Conservation (phyloP, 2,888 invertebrate species). For the Cryptophagus acutangulus region DNA sequence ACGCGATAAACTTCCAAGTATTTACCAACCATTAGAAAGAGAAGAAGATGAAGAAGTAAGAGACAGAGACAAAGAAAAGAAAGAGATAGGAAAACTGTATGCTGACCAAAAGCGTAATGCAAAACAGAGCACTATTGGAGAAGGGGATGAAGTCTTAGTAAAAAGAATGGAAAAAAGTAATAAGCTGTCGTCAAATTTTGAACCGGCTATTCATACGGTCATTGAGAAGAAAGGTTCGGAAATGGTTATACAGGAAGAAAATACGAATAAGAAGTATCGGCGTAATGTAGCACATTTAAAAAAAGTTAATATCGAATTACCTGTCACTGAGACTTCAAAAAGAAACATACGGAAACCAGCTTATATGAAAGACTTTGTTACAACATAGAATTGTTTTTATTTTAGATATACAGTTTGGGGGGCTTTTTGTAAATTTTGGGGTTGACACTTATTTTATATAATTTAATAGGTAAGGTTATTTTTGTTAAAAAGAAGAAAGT, state of each 20-base stretch:
- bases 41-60: not conserved
- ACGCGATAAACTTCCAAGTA: constrained; percentile 3
- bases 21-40: not conserved
- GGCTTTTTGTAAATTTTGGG: no score
- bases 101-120: constrained; percentile 1
- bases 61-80: constrained; percentile 8
- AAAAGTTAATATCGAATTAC: no score
- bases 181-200: constrained; percentile 2
- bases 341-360: no score
- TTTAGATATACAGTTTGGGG: no score
- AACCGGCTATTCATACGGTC: not conserved
- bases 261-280: not conserved
- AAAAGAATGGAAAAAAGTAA: not conserved
- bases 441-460: no score
- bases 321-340: no score
- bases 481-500: no score
- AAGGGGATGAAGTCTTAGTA: constrained; percentile 3
- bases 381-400: no score
- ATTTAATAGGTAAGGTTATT: no score
- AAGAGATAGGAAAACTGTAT: constrained; percentile 5
- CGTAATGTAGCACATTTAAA: constrained; percentile 6
- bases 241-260: not conserved
- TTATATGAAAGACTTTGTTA: no score
- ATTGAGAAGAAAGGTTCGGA: constrained; percentile 2
- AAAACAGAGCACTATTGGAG: not conserved